phyloP scores from a whole-genome alignment of 2,888 invertebrate species.

The Ecdyonurus torrentis region DNA sequence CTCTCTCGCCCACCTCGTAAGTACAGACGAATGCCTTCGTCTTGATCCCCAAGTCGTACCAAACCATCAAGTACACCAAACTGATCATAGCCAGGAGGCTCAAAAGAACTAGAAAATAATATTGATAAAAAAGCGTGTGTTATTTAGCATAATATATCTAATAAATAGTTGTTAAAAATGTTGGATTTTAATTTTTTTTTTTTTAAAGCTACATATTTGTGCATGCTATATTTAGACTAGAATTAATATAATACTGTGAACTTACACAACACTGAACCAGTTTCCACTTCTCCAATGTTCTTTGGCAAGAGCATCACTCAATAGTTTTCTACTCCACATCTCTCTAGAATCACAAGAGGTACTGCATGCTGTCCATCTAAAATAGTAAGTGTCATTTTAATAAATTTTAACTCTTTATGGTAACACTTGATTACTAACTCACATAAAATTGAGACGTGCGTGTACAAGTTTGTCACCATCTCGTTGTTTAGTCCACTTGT shows the following conservation, averaged over 20 bases:
- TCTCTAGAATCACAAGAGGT: constrained; percentile 32
- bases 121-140: no score
- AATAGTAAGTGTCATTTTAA: constrained; percentile 14
- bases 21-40: constrained; percentile 27
- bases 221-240: not conserved
- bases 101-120: not conserved
- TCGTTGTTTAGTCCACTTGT: constrained; percentile 16
- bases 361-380: constrained; percentile 38
- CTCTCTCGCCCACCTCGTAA: constrained; percentile 34
- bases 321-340: constrained; percentile 35
- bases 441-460: constrained; percentile 42
- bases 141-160: no score
- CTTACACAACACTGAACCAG: constrained; percentile 39
- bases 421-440: constrained; percentile 20
- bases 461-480: constrained; percentile 28
- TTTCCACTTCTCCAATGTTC: constrained; percentile 39
- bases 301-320: constrained; percentile 36
- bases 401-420: not conserved
- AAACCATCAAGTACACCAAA: constrained; percentile 44
- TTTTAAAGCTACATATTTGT: no score
- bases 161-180: no score
- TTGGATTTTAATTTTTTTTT: no score
- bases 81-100: constrained; percentile 37
- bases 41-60: constrained; percentile 29
- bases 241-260: constrained; percentile 6